Evolutionary conservation across 2,888 invertebrate species (phyloP).

Genomic region (Danaus chrysippus): DNA sequence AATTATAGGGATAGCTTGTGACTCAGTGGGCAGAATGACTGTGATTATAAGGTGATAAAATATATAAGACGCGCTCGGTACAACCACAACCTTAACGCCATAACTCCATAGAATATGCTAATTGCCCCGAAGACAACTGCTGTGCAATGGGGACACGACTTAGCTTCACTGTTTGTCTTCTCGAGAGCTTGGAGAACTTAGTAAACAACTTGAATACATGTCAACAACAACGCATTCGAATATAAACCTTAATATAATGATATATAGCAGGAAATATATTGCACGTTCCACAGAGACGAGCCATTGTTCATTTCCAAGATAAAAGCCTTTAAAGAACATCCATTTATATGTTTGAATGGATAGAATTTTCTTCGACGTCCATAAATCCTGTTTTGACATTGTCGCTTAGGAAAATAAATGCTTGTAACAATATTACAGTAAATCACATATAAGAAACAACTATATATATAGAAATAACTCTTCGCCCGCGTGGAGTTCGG

Average conservation of each 20-base stretch:
- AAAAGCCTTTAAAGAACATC: slow-evolving; percentile 24
- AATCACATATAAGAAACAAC: neutral
- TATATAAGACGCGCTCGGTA: neutral
- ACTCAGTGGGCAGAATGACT: neutral
- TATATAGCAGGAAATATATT: slow-evolving; percentile 12
- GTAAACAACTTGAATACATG: slow-evolving; percentile 38
- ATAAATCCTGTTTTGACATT: slow-evolving; percentile 3
- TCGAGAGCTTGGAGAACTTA: slow-evolving; percentile 35
- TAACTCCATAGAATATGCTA: slow-evolving; percentile 47
- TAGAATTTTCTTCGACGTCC: slow-evolving; percentile 8
- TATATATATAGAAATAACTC: neutral
- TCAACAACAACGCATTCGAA: slow-evolving; percentile 30
- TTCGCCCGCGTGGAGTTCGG: no score
- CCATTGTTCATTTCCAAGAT: slow-evolving; percentile 26
- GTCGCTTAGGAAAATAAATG: neutral
- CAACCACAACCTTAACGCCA: slow-evolving; percentile 31
- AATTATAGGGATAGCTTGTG: no score
- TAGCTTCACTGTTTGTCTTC: slow-evolving; percentile 39
- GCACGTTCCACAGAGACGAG: slow-evolving; percentile 3
- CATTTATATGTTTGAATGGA: slow-evolving; percentile 19
- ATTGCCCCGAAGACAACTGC: slow-evolving; percentile 47
- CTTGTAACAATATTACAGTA: no score
- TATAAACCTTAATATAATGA: neutral
- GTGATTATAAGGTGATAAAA: neutral
- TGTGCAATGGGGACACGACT: slow-evolving; percentile 34